phyloP scores from a whole-genome alignment of 2,113 vertebrate genomes.

The Lophura nycthemera region DNA sequence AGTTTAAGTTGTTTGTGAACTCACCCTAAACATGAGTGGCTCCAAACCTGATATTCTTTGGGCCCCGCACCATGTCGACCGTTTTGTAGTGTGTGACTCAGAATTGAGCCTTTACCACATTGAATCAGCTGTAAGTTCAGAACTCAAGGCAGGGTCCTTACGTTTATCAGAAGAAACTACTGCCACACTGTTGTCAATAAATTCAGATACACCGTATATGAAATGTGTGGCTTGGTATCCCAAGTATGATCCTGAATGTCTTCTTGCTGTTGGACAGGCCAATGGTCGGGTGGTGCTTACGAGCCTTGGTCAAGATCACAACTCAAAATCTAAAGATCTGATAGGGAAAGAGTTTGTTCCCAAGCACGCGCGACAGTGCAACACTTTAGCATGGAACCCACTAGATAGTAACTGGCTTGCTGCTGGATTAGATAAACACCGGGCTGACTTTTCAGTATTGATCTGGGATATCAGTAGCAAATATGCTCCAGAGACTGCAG shows the following conservation, averaged over 20 bases:
- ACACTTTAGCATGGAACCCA: constrained; percentile 96
- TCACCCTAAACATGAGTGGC: constrained; percentile 86
- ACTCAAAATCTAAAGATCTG: constrained; percentile 93
- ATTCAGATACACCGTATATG: constrained; percentile 97
- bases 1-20: neutral
- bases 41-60: constrained; percentile 97
- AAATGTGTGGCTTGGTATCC: constrained; percentile 99
- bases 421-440: constrained; percentile 94
- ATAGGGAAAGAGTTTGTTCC: constrained; percentile 98
- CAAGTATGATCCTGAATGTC: constrained; percentile 94
- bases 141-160: constrained; percentile 90
- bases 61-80: constrained; percentile 96
- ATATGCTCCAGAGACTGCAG: constrained; percentile 86
- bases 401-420: constrained; percentile 94
- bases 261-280: constrained; percentile 95
- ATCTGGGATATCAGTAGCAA: constrained; percentile 99
- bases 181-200: constrained; percentile 93
- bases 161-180: constrained; percentile 91
- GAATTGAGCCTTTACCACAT: constrained; percentile 96
- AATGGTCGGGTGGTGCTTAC: constrained; percentile 97
- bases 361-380: constrained; percentile 97
- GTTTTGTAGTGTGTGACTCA: constrained; percentile 96
- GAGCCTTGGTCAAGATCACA: constrained; percentile 95
- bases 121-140: constrained; percentile 86
- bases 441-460: constrained; percentile 95